Conservation (phyloP, 2,113 vertebrate species). For the Bubo bubo region DNA sequence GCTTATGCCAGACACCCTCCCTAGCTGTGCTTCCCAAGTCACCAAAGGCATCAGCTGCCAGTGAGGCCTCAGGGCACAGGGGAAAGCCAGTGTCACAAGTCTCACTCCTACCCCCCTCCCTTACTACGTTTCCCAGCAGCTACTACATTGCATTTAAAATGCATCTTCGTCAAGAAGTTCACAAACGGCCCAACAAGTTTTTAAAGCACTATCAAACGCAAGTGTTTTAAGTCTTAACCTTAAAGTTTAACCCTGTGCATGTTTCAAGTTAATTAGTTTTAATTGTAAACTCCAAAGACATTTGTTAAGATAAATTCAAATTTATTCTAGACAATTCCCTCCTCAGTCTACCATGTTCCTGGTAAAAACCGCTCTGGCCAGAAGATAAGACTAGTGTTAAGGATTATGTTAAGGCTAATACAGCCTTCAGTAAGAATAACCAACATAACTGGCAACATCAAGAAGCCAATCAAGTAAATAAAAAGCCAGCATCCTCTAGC, state of each 20-base stretch:
- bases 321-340: neutral
- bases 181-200: neutral
- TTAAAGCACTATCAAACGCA: neutral
- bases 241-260: neutral
- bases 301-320: neutral
- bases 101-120: neutral
- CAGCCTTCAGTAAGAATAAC: neutral
- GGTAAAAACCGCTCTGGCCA: neutral
- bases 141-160: neutral
- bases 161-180: neutral
- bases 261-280: neutral
- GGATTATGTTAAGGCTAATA: neutral
- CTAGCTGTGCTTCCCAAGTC: neutral
- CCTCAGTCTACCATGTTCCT: neutral
- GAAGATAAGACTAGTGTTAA: neutral
- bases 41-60: neutral
- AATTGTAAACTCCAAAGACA: neutral
- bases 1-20: neutral
- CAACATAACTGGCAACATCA: neutral
- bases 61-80: fast-evolving
- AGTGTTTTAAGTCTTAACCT: neutral
- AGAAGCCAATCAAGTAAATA: neutral
- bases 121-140: neutral
- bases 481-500: neutral
- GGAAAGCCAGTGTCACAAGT: neutral